These are phyloP conservation scores for Alethe castanea DNA, from an alignment of 2,113 vertebrate genomes.

Conservation along the genomic window DNA sequence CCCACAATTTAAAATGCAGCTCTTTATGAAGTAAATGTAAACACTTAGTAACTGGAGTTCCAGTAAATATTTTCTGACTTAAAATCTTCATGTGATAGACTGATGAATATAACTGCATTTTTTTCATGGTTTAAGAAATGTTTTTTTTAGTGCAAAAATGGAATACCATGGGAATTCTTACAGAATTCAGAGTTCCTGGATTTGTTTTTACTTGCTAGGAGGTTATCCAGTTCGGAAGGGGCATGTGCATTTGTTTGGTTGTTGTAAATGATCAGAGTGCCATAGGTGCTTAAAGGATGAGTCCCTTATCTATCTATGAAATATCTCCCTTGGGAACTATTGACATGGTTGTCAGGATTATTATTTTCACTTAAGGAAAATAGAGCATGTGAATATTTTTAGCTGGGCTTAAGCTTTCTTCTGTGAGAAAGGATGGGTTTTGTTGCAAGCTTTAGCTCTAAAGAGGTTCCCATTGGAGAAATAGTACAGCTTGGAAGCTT, in stretches of 20 bases:
- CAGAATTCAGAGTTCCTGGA: not conserved
- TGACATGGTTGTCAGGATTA: not conserved
- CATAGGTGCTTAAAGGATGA: not conserved
- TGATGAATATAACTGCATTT: not conserved
- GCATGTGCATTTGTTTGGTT: not conserved
- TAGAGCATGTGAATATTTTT: not conserved
- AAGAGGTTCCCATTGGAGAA: not conserved
- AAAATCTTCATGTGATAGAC: not conserved
- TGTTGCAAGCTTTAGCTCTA: not conserved
- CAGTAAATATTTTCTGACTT: not conserved
- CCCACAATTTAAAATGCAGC: not conserved
- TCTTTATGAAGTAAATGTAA: not conserved
- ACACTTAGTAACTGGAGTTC: not conserved
- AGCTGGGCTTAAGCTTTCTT: not conserved
- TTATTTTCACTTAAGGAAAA: constrained; percentile 34
- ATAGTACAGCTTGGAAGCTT: not conserved
- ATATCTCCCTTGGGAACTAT: not conserved
- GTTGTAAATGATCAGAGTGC: not conserved
- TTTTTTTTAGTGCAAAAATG: not conserved
- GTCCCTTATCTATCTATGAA: not conserved
- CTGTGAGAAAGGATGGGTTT: not conserved
- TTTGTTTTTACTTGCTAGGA: not conserved
- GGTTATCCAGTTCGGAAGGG: not conserved
- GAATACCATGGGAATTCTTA: not conserved
- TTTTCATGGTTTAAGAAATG: not conserved